Evolutionary conservation across 1,140 invertebrate genomes (phyloP).

Genomic region (Meteorus sp.): DNA sequence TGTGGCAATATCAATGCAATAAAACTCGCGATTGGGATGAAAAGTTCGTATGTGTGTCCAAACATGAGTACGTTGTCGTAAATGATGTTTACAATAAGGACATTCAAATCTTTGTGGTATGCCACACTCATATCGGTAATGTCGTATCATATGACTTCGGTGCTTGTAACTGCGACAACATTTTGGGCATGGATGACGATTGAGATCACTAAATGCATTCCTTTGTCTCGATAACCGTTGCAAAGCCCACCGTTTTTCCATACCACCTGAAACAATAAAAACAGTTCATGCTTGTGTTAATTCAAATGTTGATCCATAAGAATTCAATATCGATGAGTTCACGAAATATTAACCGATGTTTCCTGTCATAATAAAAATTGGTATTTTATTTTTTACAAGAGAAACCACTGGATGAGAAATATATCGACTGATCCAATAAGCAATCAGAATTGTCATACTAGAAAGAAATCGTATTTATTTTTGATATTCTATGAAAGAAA

Average conservation of each 20-base stretch:
- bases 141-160: slow-evolving; percentile 45
- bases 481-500: too few species aligned
- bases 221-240: background rate
- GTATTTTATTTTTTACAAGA: too few species aligned
- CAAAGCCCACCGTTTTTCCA: background rate
- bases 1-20: slow-evolving; percentile 45
- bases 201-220: background rate
- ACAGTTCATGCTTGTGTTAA: too few species aligned
- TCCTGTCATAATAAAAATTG: too few species aligned
- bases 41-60: slow-evolving; percentile 38
- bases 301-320: too few species aligned
- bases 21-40: slow-evolving; percentile 21
- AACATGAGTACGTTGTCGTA: slow-evolving; percentile 55
- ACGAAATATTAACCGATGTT: too few species aligned
- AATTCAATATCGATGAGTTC: too few species aligned
- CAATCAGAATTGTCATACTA: too few species aligned
- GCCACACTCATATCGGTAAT: slow-evolving; percentile 62
- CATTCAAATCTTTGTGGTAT: slow-evolving; percentile 60
- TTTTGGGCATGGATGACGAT: slow-evolving; percentile 38
- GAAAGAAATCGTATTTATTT: too few species aligned
- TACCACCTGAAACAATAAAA: background rate
- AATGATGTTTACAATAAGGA: slow-evolving; percentile 56
- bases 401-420: too few species aligned
- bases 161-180: slow-evolving; percentile 55
- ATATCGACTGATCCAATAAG: too few species aligned